Percentiles rank a stretch among this genome's conserved stretches.
phyloP scores from a whole-genome alignment of 1,140 invertebrate genomes.

The Sweltsa coloradensis region DNA sequence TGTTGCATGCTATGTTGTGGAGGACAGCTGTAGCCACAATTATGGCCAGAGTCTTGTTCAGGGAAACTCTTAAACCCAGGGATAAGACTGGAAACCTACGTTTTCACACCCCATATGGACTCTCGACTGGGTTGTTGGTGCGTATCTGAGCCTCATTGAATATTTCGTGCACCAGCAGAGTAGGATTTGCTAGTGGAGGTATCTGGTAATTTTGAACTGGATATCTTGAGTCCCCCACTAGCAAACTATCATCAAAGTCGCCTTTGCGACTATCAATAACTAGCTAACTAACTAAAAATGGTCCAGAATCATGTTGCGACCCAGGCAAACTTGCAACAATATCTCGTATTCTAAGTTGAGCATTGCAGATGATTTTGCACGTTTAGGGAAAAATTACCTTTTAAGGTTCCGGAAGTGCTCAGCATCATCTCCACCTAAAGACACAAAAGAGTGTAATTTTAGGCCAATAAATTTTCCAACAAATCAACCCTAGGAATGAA shows the following conservation, averaged over 20 bases:
- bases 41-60: slow-evolving; percentile 19
- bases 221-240: no score
- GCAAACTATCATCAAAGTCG: no score
- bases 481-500: no score
- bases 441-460: no score
- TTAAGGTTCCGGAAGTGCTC: slow-evolving; percentile 31
- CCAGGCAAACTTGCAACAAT: slow-evolving; percentile 29
- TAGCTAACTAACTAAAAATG: no score
- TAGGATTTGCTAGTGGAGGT: slow-evolving; percentile 22
- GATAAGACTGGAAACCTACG: slow-evolving; percentile 32
- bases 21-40: slow-evolving; percentile 29
- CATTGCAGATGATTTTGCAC: slow-evolving; percentile 25
- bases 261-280: no score
- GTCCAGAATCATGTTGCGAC: slow-evolving; percentile 21
- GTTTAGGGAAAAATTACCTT: slow-evolving; percentile 29
- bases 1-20: slow-evolving; percentile 32
- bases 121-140: slow-evolving; percentile 29
- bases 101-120: slow-evolving; percentile 29
- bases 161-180: slow-evolving; percentile 17
- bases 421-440: slow-evolving; percentile 24
- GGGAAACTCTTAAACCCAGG: slow-evolving; percentile 18
- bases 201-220: slow-evolving; percentile 20
- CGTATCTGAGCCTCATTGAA: slow-evolving; percentile 30
- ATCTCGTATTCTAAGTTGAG: slow-evolving; percentile 24
- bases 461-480: no score